Evolutionary conservation across 2,797 vertebrate genomes (phyloP), one percentile per base, ranked within the genome.

Genomic region (Mus spretus): DNA sequence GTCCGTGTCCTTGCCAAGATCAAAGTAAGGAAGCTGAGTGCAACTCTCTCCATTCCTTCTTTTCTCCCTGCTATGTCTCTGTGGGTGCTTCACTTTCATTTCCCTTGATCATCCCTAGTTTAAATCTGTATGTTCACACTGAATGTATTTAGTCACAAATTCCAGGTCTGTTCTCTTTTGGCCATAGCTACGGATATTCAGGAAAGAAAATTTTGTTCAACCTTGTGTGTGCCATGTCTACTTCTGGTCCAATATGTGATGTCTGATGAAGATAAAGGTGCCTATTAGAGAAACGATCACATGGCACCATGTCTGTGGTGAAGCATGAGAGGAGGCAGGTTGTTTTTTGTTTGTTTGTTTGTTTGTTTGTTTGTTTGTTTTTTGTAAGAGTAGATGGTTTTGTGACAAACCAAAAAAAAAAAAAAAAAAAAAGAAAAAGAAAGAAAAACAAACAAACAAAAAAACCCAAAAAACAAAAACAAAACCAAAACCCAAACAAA

Each of bases 141-240:
- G 7, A 70, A 61, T 19, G 5, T 12, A 90, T 61, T 44, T 26
- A 50, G 12, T 55, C 50, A 86, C 74, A 79, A 19, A 85, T 40
- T 2, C 34, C 37, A 75, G 83, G 8, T 90, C 77, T 77, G 34
- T 55, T 77, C 55, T 81, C 24, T 65, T 61, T 50, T 63, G n/a
- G 13, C 74, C 44, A 67, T 40, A 57, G 47, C 53, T 95, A 95
- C 2, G 91, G 70, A 83, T 75, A 26, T 24, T 40, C 55, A 65
- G 55, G 57, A 83, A 95, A 91, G 59, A 90, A 57, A 72, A 84
- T 28, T 63, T 50, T 88, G 24, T 22, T 77, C 80, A 55, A 17
- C 19, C 1, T n/a, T 84, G 17, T 74, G 26, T 89, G 44, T 57
- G 11, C 50, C 12, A 40, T 24, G n/a, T 70, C 15, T 4, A 53